Evolutionary conservation across 92 coral and sea anemone species (phyloP).

Genomic region (Porites rus): DNA sequence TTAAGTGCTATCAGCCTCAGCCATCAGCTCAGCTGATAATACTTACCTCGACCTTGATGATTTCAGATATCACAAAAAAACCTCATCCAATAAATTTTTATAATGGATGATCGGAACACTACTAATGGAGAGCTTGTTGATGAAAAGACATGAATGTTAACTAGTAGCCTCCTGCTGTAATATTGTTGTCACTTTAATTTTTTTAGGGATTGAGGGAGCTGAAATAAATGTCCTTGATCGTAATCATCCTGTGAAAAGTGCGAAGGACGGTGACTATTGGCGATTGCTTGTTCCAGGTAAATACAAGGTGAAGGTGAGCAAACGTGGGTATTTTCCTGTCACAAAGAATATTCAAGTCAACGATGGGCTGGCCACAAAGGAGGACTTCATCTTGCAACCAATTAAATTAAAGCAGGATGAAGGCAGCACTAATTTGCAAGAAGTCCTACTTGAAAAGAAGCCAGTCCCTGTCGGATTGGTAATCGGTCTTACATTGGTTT

Average conservation of each 20-base stretch:
- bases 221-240: slow-evolving; percentile 63
- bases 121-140: too few relatives aligned
- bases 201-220: slow-evolving; percentile 72
- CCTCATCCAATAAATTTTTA: too few relatives aligned
- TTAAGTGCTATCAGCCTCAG: too few relatives aligned
- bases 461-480: slow-evolving; percentile 64
- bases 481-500: slow-evolving; percentile 77
- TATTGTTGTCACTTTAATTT: neutral
- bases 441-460: slow-evolving; percentile 56
- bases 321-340: slow-evolving; percentile 67
- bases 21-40: too few relatives aligned
- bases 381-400: slow-evolving; percentile 18
- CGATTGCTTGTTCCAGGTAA: slow-evolving; percentile 80
- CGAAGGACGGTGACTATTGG: slow-evolving; percentile 97
- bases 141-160: too few relatives aligned
- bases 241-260: slow-evolving; percentile 70
- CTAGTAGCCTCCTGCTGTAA: neutral
- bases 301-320: slow-evolving; percentile 60
- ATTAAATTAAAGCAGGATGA: slow-evolving; percentile 8
- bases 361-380: slow-evolving; percentile 36
- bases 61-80: too few relatives aligned
- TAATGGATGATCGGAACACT: too few relatives aligned
- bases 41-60: too few relatives aligned
- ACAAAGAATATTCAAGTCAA: slow-evolving; percentile 57
- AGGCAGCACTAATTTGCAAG: slow-evolving; percentile 5